Base-by-base conservation (phyloP, 2,888 invertebrate genomes). In the Tetanocera ferruginea region DNA sequence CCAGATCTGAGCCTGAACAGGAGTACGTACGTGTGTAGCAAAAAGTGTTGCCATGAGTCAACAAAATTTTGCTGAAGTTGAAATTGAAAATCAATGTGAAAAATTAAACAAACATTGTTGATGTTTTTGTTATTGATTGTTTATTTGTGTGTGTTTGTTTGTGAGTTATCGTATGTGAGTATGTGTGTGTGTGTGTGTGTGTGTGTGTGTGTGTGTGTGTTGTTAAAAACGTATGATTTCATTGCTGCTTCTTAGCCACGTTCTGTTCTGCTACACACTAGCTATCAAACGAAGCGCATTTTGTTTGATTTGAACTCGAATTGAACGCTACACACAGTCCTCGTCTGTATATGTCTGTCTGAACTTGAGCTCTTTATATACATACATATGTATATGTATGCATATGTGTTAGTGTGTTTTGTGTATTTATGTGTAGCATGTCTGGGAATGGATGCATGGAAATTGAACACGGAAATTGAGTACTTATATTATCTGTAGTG, bases 1-100 rank as follows among this genome's bases (percentile, higher is more conserved):
- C 3, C 23, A 14, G 55, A 19, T 6, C 17, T n/a, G 5, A 5
- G 5, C 23, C 19, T 25, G 57, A 17, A 17, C 23, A 51, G 55
- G 67, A 73, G 57, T 14, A 69, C 28, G 55, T 14, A 25, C 57
- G 57, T 25, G 51, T 28, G 28, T 66, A 62, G 77, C 77, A 77
- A 70, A 43, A 31, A 31, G 72, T 64, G 57, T 60, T 73, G 73
- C 64, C 69, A 25, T 73, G 77, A 80, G 77, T 80, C 79, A 80
- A 79, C 80, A 77, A 76, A 79, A 79, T 79, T 78, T 71, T 71
- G 49, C 71, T 78, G 57, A 69, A 78, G 76, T 76, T 78, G 78
- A 81, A 81, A 79, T 80, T 81, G 80, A 79, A 81, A 81, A 81
- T 81, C 80, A 79, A 81, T 80, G 79, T 73, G 80, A 77, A 81